These are phyloP conservation scores for Aeoliscus strigatus DNA, from an alignment of 2,797 vertebrate genomes.

Conservation along the genomic window DNA sequence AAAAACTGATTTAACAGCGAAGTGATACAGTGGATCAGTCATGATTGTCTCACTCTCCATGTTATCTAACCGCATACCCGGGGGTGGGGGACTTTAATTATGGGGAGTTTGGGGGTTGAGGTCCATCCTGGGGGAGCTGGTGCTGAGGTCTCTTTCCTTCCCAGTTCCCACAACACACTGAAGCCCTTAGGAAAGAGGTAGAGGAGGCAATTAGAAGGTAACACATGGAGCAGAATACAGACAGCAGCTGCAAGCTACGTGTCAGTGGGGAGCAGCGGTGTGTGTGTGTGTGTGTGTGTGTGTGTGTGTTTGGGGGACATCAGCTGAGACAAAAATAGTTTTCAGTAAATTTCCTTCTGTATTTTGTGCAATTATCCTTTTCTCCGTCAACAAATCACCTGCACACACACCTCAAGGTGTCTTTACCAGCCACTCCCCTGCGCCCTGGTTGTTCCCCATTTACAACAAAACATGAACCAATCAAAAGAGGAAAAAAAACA, in stretches of 20 bases:
- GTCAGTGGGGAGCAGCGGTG: constrained; percentile 17
- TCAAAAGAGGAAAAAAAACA: constrained; percentile 29
- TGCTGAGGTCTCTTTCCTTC: constrained; percentile 35
- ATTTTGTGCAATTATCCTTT: constrained; percentile 19
- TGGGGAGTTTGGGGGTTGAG: constrained; percentile 22
- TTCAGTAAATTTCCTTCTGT: constrained; percentile 10
- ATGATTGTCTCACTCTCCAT: constrained; percentile 12
- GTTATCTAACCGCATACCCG: constrained; percentile 18
- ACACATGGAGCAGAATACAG: constrained; percentile 26
- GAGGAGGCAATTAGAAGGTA: constrained; percentile 56
- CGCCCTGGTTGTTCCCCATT: constrained; percentile 24
- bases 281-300: constrained; percentile 5
- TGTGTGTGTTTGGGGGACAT: constrained; percentile 10
- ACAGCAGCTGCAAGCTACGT: constrained; percentile 22
- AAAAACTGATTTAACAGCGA: constrained; percentile 1
- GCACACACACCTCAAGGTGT: constrained; percentile 19
- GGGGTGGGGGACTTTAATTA: constrained; percentile 36
- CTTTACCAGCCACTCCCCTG: constrained; percentile 27
- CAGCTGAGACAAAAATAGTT: constrained; percentile 27
- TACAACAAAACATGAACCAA: constrained; percentile 19
- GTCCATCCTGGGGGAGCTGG: constrained; percentile 35
- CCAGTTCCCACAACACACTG: constrained; percentile 48
- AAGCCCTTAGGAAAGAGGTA: constrained; percentile 13
- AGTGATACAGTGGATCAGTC: constrained; percentile 1
- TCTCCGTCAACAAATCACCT: constrained; percentile 14